Conservation (phyloP, 2,113 vertebrate species). For the Ailurus styani region DNA sequence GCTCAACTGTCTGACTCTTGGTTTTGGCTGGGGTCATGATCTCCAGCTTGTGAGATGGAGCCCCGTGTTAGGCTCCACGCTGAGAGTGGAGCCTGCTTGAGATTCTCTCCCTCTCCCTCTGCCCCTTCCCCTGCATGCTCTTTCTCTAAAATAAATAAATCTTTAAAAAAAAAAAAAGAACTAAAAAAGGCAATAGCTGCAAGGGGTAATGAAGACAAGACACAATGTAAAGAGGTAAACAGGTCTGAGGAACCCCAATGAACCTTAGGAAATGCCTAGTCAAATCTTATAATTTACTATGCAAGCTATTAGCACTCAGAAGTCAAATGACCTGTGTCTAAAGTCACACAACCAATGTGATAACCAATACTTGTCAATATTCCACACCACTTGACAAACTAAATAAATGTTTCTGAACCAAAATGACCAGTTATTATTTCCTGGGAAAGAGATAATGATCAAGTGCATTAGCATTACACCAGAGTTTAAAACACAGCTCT, state of each 20-base stretch:
- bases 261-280: background rate
- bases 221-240: background rate
- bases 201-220: background rate
- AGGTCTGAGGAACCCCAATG: background rate
- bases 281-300: background rate
- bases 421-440: constrained; percentile 3
- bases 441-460: background rate
- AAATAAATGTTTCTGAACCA: background rate
- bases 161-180: background rate
- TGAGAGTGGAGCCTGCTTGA: background rate
- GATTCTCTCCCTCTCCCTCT: background rate
- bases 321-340: background rate
- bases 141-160: background rate
- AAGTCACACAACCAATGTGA: background rate
- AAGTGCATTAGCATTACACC: background rate
- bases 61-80: background rate
- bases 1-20: background rate
- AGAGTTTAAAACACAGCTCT: background rate
- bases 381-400: background rate
- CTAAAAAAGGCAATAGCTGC: background rate
- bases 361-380: background rate
- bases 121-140: background rate
- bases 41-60: background rate
- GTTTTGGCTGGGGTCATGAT: background rate
- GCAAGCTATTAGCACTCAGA: background rate